These are phyloP conservation scores for Drosophila nr. fundita DNA, from an alignment of 2,888 invertebrate species.

Conservation along the genomic window DNA sequence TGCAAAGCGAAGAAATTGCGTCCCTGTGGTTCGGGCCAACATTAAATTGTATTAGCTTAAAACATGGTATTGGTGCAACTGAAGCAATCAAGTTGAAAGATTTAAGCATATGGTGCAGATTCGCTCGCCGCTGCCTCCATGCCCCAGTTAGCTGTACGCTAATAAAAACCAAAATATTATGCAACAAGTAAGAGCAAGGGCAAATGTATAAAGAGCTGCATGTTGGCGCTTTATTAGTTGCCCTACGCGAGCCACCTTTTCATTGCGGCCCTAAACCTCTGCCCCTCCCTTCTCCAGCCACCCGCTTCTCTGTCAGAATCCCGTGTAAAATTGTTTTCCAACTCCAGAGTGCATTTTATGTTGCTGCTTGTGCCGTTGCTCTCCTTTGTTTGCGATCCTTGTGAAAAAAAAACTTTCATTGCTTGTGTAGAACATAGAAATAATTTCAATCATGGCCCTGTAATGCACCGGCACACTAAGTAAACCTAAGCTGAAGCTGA, in stretches of 20 bases:
- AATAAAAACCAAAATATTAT: slow-evolving; percentile 78
- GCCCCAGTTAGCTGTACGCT: slow-evolving; percentile 38
- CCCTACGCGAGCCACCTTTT: slow-evolving; percentile 46
- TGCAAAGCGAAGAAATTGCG: slow-evolving; percentile 3
- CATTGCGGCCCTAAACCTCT: slow-evolving; percentile 19
- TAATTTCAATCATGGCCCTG: slow-evolving; percentile 76
- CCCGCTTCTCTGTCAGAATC: slow-evolving; percentile 49
- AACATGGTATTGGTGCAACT: slow-evolving; percentile 62
- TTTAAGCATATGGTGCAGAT: slow-evolving; percentile 42
- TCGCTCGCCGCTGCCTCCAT: slow-evolving; percentile 2
- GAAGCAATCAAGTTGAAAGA: slow-evolving; percentile 72
- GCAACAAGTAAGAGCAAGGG: slow-evolving; percentile 75
- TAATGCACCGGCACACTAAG: slow-evolving; percentile 55
- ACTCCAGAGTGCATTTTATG: slow-evolving; percentile 62
- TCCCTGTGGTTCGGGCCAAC: slow-evolving; percentile 32
- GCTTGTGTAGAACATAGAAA: slow-evolving; percentile 56
- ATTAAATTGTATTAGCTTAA: slow-evolving; percentile 72
- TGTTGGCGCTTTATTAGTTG: slow-evolving; percentile 75
- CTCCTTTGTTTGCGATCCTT: slow-evolving; percentile 46
- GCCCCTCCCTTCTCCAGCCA: not conserved
- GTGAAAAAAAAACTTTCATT: slow-evolving; percentile 6
- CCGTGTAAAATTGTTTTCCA: slow-evolving; percentile 73
- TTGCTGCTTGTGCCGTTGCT: slow-evolving; percentile 20
- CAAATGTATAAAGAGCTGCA: slow-evolving; percentile 48
- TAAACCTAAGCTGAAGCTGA: slow-evolving; percentile 28